Conservation (phyloP, 2,888 invertebrate genomes). For the Creontiades dilutus region DNA sequence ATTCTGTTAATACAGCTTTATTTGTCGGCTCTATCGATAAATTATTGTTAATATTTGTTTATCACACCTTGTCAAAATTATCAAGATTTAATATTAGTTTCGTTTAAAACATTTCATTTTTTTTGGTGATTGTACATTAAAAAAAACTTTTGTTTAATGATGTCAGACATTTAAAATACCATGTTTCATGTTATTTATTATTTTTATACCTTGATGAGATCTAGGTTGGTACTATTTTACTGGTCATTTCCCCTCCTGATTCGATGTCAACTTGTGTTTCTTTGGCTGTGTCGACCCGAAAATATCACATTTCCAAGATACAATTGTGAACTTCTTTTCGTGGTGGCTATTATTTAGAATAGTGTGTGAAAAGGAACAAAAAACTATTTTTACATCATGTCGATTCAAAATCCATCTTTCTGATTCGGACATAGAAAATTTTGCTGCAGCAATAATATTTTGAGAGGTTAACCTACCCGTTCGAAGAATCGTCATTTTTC, state of each 20-base stretch:
- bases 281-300: slow-evolving; percentile 43
- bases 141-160: not conserved
- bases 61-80: not conserved
- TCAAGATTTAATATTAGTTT: not conserved
- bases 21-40: not conserved
- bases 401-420: too few species aligned
- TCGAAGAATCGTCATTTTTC: not conserved
- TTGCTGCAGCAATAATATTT: slow-evolving; percentile 10
- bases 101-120: not conserved
- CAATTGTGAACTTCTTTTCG: not conserved
- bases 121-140: not conserved
- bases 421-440: not conserved
- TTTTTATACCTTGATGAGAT: not conserved
- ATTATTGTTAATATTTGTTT: not conserved
- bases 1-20: slow-evolving; percentile 13
- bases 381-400: too few species aligned
- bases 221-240: not conserved
- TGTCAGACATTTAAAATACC: not conserved
- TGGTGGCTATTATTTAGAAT: not conserved
- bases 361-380: not conserved
- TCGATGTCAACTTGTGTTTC: slow-evolving; percentile 8
- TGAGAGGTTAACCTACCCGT: not conserved
- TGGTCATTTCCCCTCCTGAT: not conserved
- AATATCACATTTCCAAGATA: not conserved
- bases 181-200: not conserved